Evolutionary conservation across 2,113 vertebrate species (phyloP), one percentile per base, ranked within the genome.

Genomic region (Oryzias javanicus): DNA sequence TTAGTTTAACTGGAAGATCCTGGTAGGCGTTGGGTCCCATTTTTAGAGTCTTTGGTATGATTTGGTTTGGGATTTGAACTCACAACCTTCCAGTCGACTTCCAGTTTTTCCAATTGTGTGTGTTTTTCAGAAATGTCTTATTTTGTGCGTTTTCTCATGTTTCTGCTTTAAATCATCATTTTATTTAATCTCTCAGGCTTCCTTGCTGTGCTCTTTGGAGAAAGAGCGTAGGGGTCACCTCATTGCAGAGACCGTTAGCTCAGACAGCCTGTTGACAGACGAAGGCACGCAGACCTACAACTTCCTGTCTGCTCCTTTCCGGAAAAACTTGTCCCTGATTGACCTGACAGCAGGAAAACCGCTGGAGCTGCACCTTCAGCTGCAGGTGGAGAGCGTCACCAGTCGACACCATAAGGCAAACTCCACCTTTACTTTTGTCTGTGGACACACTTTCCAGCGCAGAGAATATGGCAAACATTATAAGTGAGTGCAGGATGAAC

Each of bases 271-370:
- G 7, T 84, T 94, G 49, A 60, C 90, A 55, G 94, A 98, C 66
- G 87, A 94, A 58, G 95, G 94, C 40, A 98, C 96, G 0, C 97
- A 99, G 80, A 98, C 96, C 0, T 96, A 96, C 70, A 92, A 49
- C 74, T 98, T 98, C 85, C 88, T 88, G 49, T 86, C 88, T 0
- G 91, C 94, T 16, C 93, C 94, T 5, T 98, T 98, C 79, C 86
- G 86, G 41, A 86, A 84, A 8, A 76, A 64, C 1, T 78, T 88
- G 0, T 90, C 92, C 22, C 86, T 98, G 67, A 91, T 91, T 13
- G 94, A 98, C 57, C 70, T 95, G 55, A 88, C 89, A 0, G 63
- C 83, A 19, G 64, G 80, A 2, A 86, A 77, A 53, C 79, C 83
- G 0, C 74, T 78, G 6, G 92, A 92, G 46, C 92, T 98, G 41